Evolutionary conservation across 2,113 vertebrate species (phyloP), one percentile per base, ranked within the genome.

Genomic region (Rhinoptilus africanus): DNA sequence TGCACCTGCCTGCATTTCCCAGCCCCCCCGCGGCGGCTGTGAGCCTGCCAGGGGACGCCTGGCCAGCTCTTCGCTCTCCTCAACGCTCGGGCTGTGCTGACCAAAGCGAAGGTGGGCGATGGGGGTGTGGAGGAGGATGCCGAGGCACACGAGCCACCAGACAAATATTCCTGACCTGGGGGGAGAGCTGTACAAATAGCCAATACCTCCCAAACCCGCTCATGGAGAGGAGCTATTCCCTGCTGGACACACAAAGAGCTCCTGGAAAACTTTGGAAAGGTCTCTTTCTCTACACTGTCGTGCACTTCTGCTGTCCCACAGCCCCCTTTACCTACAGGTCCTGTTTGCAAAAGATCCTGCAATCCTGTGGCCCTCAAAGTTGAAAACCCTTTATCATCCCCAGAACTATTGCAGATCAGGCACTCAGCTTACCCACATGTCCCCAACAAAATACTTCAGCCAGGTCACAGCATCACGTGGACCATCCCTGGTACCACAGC

Each of bases 1-100:
- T 48, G 53, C 92, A 95, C 91, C 94, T 97, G 96, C 84, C 72
- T 35, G 45, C 62, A 30, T 64, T 82, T 85, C 77, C 88, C 79
- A 92, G 64, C 28, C 28, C 62, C 26, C 26, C 5, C 47, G 8
- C 3, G 1, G 45, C 19, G 35, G 35, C 20, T 14, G 3, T 1
- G 20, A 89, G 64, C 63, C 59, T 91, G 79, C 50, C 83, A 71
- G 60, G 77, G 69, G 45, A 96, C 66, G 81, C 64, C 73, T 69
- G 89, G 66, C 34, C 14, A 43, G 28, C 50, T 67, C 74, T 66
- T 18, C 6, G 15, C 75, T 35, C 53, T 34, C 50, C 51, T 54
- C 34, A 23, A 37, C 2, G 39, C 51, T 57, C 21, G 51, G 63
- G 35, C 92, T 62, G 37, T 0, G 2, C 76, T 34, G 37, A 18